Conservation (phyloP, 2,113 vertebrate species). For the Corvus hawaiiensis region DNA sequence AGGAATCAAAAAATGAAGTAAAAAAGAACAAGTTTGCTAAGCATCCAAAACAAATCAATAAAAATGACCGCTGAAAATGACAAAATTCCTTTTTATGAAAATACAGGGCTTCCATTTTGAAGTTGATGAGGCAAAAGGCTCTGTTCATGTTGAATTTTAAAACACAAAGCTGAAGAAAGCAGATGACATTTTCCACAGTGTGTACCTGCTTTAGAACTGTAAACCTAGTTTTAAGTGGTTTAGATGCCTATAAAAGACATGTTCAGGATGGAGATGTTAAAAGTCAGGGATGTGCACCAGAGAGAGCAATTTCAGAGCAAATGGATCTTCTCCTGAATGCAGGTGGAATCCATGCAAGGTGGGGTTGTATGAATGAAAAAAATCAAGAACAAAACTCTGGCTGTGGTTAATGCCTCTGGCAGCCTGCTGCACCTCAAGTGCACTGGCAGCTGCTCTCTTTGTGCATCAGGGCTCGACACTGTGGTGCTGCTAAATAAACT, state of each 20-base stretch:
- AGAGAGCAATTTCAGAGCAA: not conserved
- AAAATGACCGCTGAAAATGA: not conserved
- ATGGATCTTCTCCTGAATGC: not conserved
- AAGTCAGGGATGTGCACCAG: not conserved
- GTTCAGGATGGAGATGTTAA: not conserved
- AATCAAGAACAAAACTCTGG: not conserved
- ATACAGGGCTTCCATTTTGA: not conserved
- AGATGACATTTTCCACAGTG: not conserved
- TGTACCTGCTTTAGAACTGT: not conserved
- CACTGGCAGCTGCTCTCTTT: not conserved
- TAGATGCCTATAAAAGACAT: not conserved
- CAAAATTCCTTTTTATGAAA: not conserved
- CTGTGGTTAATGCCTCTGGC: not conserved
- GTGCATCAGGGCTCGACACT: not conserved
- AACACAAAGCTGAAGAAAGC: not conserved
- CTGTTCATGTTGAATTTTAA: not conserved
- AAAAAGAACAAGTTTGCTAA: not conserved
- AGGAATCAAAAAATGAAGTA: not conserved
- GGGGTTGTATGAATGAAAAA: not conserved
- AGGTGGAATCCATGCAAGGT: not conserved
- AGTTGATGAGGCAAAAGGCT: not conserved
- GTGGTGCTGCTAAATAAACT: not conserved
- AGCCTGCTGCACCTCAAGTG: not conserved
- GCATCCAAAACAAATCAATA: not conserved
- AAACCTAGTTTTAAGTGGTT: not conserved